These are phyloP conservation scores for Megaustenia siamemsis DNA, from an alignment of 2,888 invertebrate species.

Conservation along the genomic window DNA sequence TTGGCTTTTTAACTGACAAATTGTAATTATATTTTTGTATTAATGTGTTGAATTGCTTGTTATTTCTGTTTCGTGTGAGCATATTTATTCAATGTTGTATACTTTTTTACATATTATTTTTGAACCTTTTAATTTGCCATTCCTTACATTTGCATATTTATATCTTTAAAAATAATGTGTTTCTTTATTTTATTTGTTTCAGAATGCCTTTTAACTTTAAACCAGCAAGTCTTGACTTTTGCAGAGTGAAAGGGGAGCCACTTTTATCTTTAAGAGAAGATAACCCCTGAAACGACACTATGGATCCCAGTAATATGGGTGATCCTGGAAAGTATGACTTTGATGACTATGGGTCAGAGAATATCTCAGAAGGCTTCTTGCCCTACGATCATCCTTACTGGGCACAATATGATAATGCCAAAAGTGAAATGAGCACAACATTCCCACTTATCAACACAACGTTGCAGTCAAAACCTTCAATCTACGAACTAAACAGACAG, in stretches of 20 bases:
- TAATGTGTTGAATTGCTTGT: no score
- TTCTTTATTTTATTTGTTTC: background rate
- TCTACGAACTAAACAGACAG: constrained; percentile 61
- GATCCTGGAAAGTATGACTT: constrained; percentile 33
- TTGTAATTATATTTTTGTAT: no score
- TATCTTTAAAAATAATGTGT: no score
- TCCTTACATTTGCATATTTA: no score
- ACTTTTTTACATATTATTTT: no score
- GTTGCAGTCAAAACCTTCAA: constrained; percentile 7
- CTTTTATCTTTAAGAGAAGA: background rate
- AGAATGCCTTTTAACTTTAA: background rate
- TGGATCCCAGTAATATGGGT: background rate
- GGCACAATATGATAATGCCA: background rate
- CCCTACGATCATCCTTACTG: constrained; percentile 16
- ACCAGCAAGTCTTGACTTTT: background rate
- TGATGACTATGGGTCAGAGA: background rate
- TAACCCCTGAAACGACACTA: no score
- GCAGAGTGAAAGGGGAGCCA: background rate
- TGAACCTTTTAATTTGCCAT: no score
- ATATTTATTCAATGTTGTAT: no score
- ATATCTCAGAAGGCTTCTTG: background rate
- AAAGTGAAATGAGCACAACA: background rate
- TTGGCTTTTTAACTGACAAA: no score
- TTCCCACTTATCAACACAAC: constrained; percentile 8
- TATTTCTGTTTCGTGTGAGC: no score